Percentiles rank a stretch among this genome's conserved stretches.
These are phyloP conservation scores for Nothoprocta perdicaria DNA, from an alignment of 2,113 vertebrate species.

Conservation along the genomic window DNA sequence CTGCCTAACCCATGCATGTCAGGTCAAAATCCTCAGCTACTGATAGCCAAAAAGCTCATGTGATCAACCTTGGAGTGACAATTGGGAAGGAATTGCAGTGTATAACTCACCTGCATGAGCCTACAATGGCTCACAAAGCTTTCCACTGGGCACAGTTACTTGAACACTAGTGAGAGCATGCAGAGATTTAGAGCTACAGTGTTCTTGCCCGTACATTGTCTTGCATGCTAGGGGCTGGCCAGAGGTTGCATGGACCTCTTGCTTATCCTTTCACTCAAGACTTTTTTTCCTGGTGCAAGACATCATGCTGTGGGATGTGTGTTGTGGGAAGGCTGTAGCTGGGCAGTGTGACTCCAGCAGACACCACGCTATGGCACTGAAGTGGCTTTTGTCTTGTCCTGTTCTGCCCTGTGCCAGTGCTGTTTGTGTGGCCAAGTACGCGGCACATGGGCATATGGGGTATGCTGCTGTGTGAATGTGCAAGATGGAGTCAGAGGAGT, in stretches of 20 bases:
- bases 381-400: too few species aligned
- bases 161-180: not conserved
- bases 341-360: not conserved
- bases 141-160: not conserved
- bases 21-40: not conserved
- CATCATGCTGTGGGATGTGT: not conserved
- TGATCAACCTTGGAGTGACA: not conserved
- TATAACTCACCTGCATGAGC: not conserved
- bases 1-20: not conserved
- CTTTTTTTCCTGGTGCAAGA: not conserved
- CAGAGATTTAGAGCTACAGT: too few species aligned
- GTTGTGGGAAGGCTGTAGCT: not conserved
- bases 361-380: not conserved
- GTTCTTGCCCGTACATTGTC: too few species aligned
- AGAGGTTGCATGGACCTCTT: too few species aligned
- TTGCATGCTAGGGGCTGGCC: too few species aligned
- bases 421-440: not conserved
- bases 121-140: not conserved
- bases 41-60: not conserved
- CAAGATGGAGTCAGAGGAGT: not conserved
- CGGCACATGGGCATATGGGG: not conserved
- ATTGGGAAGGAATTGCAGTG: not conserved
- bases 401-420: not conserved
- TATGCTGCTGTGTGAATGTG: not conserved
- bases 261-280: accelerated